Conservation (phyloP, 2,797 vertebrate genomes). For the Alcedo atthis region DNA sequence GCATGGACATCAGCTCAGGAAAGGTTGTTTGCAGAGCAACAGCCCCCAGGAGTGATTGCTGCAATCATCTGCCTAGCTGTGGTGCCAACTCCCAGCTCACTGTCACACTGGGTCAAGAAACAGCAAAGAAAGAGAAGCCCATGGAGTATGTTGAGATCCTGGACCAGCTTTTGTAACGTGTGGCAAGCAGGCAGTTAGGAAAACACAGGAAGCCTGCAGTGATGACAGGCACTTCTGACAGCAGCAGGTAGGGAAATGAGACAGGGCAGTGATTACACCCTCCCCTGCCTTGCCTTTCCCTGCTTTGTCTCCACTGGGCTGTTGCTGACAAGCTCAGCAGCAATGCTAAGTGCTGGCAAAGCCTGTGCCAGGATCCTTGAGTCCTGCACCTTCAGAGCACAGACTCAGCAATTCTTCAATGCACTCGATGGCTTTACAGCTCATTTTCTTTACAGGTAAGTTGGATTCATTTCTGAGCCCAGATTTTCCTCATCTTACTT, state of each 20-base stretch:
- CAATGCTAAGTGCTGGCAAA: background rate
- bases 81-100: background rate
- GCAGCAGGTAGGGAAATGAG: background rate
- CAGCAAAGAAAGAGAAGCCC: background rate
- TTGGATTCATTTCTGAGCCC: background rate
- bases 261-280: background rate
- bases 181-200: background rate
- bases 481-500: constrained; percentile 11
- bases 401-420: constrained; percentile 3
- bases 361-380: background rate
- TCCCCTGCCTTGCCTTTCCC: background rate
- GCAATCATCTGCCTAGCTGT: background rate
- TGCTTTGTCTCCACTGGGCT: background rate
- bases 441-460: background rate
- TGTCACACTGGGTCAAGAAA: background rate
- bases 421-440: background rate
- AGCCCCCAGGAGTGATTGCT: background rate
- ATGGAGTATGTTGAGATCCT: background rate
- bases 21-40: background rate
- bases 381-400: background rate
- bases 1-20: background rate
- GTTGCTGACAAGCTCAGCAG: background rate
- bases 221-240: background rate
- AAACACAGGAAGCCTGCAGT: background rate
- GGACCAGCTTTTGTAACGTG: background rate